A percentile compares a stretch with the other conserved stretches of the same genome.
Evolutionary conservation across 1,140 invertebrate species (phyloP).

Genomic region (Listronotus bonariensis): DNA sequence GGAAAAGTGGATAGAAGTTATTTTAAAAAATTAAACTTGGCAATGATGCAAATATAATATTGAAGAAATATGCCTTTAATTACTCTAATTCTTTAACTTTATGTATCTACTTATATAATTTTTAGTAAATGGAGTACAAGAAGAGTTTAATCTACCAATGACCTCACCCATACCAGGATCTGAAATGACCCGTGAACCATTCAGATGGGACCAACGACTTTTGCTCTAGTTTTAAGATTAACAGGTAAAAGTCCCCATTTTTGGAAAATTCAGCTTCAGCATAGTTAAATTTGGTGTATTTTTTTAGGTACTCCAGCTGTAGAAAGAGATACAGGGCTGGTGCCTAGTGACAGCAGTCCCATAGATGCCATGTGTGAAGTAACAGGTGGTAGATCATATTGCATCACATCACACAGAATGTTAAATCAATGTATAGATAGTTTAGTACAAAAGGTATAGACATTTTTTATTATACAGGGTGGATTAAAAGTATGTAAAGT

Average conservation of each 20-base stretch:
- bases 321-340: constrained; percentile 70
- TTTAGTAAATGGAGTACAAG: constrained; percentile 75
- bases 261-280: neutral
- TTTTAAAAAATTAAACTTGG: too few relatives aligned
- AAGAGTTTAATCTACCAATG: constrained; percentile 94
- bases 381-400: constrained; percentile 97
- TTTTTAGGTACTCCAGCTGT: constrained; percentile 62
- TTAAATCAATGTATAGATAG: constrained; percentile 96
- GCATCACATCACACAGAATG: constrained; percentile 92
- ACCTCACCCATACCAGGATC: constrained; percentile 91
- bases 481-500: too few relatives aligned
- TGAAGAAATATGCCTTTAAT: too few relatives aligned
- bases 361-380: constrained; percentile 99
- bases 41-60: too few relatives aligned
- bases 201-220: constrained; percentile 97
- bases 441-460: constrained; percentile 86
- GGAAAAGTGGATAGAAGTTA: too few relatives aligned
- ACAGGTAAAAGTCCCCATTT: constrained; percentile 69
- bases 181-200: constrained; percentile 96
- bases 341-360: constrained; percentile 89
- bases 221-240: constrained; percentile 90
- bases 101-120: too few relatives aligned
- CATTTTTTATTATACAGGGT: too few relatives aligned
- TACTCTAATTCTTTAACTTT: too few relatives aligned
- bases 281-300: neutral